Percentiles rank a stretch among this genome's conserved stretches.
Evolutionary conservation across 37 sponge, comb jelly and placozoan genomes (phyloP).

Genomic region (Aphrocallistes beatrix): DNA sequence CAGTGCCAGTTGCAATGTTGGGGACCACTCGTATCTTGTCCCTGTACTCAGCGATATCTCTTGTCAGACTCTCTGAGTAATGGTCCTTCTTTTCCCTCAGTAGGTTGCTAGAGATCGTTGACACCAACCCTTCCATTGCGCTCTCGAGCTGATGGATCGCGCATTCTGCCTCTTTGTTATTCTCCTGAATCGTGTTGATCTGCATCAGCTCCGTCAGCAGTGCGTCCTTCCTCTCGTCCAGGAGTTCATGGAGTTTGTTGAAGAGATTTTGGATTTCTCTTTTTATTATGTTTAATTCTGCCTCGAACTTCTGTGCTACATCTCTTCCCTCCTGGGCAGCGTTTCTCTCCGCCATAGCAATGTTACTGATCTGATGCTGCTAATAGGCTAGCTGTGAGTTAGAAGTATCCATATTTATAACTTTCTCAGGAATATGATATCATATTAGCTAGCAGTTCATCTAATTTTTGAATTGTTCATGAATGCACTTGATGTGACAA

Average conservation of each 20-base stretch:
- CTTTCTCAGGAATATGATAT: neutral
- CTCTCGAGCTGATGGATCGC: neutral
- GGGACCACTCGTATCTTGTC: neutral
- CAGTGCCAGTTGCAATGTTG: neutral
- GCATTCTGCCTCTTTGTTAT: neutral
- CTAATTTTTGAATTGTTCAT: no score
- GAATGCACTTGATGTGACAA: no score
- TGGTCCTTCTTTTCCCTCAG: neutral
- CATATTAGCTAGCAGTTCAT: no score
- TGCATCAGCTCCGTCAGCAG: neutral
- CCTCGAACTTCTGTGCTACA: neutral
- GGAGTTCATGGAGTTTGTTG: neutral
- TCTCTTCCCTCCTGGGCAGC: neutral
- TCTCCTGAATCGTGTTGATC: neutral
- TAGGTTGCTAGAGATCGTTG: neutral
- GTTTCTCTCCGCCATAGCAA: neutral
- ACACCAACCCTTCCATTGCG: neutral
- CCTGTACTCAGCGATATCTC: neutral
- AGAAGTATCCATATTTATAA: neutral
- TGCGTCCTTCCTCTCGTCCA: neutral
- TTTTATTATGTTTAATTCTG: neutral
- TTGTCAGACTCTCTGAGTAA: neutral
- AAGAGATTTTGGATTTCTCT: neutral
- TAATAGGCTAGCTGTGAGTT: neutral
- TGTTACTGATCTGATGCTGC: neutral